Base-by-base conservation (phyloP, 1,140 invertebrate species). In the Cotesia glomerata region DNA sequence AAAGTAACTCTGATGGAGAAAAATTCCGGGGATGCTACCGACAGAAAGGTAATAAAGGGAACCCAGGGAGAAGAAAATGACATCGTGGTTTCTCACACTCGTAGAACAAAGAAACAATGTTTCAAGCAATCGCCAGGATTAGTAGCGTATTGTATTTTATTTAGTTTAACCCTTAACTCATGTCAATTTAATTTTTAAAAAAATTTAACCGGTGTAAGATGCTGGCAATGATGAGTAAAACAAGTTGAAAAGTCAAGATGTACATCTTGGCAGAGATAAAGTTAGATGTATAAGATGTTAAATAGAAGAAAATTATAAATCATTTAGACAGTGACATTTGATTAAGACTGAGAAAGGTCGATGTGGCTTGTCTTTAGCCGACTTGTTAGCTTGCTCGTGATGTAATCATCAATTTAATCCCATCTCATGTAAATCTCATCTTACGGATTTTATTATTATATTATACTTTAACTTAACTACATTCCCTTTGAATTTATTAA, bases 11-110 rank as follows among this genome's bases (percentile, higher is more conserved):
- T 73, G 67, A 67, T 71, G 68, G 68, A 68, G 69, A 76, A 73
- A 75, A 75, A 75, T 75, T 75, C 74, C 74, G 63, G 64, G 71
- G 74, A 73, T 73, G 63, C 58, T 75, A 73, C 65, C 52, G 62
- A 54, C 65, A 35, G 39, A 52, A 18, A 14, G 32, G 26, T 32
- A 16, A 14, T 16, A 61, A 14, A 39, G 39, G 39, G 36, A 52
- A 16, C n/a, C 14, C 3, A 54, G 54, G 36, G 39, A 73, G 5
- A 66, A 18, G 32, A 63, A 65, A 39, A 39, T 52, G 68, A 56
- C 13, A 45, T 49, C 59, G 72, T 39, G 58, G 58, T 69, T 69
- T 69, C 64, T 67, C 64, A 73, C 64, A 68, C 58, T 67, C 13
- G 32, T 32, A 59, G 64, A 69, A 62, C 26, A 54, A 69, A 63